phyloP scores from a whole-genome alignment of 2,797 vertebrate genomes.

The Pseudochaenichthys georgianus region DNA sequence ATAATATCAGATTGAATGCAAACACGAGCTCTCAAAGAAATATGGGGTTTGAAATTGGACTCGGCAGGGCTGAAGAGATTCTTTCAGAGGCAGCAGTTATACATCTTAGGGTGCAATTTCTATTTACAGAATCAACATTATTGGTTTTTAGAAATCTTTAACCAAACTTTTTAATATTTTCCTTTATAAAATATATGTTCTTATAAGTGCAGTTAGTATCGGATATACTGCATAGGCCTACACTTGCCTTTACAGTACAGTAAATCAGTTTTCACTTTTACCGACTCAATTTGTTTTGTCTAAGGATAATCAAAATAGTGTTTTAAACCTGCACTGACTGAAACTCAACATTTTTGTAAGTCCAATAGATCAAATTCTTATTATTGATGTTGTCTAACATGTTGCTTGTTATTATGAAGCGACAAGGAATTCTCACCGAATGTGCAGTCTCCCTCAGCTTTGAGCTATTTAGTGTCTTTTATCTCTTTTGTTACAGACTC shows the following conservation, averaged over 20 bases:
- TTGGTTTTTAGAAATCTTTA: constrained; percentile 23
- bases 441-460: background rate
- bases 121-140: constrained; percentile 25
- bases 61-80: constrained; percentile 22
- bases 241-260: constrained; percentile 3
- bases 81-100: constrained; percentile 27
- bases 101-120: constrained; percentile 14
- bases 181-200: constrained; percentile 12
- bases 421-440: background rate
- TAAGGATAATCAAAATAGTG: background rate
- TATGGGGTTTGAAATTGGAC: constrained; percentile 39
- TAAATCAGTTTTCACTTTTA: constrained; percentile 4
- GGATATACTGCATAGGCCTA: background rate
- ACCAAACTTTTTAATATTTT: constrained; percentile 13
- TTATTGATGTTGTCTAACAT: background rate
- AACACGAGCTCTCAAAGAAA: constrained; percentile 30
- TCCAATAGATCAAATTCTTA: background rate
- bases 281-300: constrained; percentile 6
- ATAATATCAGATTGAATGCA: constrained; percentile 39
- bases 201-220: background rate
- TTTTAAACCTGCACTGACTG: background rate
- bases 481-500: background rate
- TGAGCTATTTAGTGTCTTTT: background rate
- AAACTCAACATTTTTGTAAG: background rate
- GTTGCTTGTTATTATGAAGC: background rate